Evolutionary conservation across 2,888 invertebrate species (phyloP), one percentile per base, ranked within the genome.

Genomic region (Lasius platythorax): DNA sequence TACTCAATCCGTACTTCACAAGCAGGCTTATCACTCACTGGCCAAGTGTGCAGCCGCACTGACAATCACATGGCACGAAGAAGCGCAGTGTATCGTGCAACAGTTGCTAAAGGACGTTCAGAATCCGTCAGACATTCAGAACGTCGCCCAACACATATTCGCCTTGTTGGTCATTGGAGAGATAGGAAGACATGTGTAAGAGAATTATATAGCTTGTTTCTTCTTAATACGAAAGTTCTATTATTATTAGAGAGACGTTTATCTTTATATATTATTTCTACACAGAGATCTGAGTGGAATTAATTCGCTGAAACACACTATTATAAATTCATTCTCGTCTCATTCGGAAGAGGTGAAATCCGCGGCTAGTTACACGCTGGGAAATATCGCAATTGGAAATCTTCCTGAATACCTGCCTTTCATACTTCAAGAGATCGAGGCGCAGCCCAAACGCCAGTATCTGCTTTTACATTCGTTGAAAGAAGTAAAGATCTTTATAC

Each of bases 21-120:
- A 96, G 87, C 96, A 97, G 95, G 99, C 99, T 28, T 99, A 98
- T 95, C 98, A 99, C 95, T 99, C 99, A 37, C 96, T 99, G 92
- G 99, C 99, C 8, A 99, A 99, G 95, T 99, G 99, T 95, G 98
- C 99, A 78, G 99, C 99, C 8, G 98, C 99, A 0, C 96, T 99
- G 81, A 98, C 98, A 18, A 97, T 98, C 76, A 97, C 97, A 70
- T 97, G 98, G 93, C 96, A 96, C 5, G 95, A 96, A 56, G 97
- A 98, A 93, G 97, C 97, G 2, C 95, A 97, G 33, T 96, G 96
- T 23, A 96, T 97, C 66, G 97, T 97, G 30, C 96, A 96, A 64
- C 96, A 96, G 92, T 96, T 97, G 90, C 96, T 98, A 88, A 96
- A 96, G 85, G 98, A 98, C 94, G 97, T 98, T 23, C 96, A 97